Percentiles rank a stretch among this genome's conserved stretches.
phyloP scores from a whole-genome alignment of 2,888 invertebrate species.

The Drosophila mulleri region DNA sequence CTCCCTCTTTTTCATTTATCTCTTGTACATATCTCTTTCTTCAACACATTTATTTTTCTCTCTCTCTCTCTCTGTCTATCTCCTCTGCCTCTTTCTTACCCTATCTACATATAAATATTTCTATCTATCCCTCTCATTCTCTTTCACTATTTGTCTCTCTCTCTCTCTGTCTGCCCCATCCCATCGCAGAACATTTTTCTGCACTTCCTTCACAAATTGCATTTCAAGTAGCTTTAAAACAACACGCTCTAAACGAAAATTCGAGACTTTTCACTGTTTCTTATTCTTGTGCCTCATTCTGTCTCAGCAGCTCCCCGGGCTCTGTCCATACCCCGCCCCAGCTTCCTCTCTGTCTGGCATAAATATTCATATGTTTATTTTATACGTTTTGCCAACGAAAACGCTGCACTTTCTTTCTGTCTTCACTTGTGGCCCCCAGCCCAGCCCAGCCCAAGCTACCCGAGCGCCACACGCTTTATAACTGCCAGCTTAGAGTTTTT shows the following conservation, averaged over 20 bases:
- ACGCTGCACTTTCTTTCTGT: conserved; percentile 34
- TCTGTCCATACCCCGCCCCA: not conserved
- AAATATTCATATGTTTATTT: conserved; percentile 78
- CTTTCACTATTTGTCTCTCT: not conserved
- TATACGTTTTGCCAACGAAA: conserved; percentile 42
- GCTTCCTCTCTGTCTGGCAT: conserved; percentile 42
- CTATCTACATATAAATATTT: no score
- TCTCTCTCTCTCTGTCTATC: no score
- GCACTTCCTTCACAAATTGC: conserved; percentile 14
- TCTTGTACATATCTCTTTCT: not conserved
- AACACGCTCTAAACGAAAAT: conserved; percentile 4
- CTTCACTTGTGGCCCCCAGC: not conserved
- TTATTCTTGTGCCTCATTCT: not conserved
- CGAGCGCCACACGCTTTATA: not conserved
- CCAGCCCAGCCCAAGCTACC: not conserved
- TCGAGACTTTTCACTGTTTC: conserved; percentile 28
- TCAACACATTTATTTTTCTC: not conserved
- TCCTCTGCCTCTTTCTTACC: no score
- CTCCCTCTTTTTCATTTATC: no score
- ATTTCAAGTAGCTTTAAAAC: conserved; percentile 31
- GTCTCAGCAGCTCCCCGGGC: not conserved
- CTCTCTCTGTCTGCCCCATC: not conserved
- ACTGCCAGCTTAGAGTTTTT: conserved; percentile 4
- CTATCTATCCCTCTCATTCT: not conserved
- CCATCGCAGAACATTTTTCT: not conserved